Conservation (phyloP, 1,140 invertebrate species). For the Gonioctena quinquepunctata region DNA sequence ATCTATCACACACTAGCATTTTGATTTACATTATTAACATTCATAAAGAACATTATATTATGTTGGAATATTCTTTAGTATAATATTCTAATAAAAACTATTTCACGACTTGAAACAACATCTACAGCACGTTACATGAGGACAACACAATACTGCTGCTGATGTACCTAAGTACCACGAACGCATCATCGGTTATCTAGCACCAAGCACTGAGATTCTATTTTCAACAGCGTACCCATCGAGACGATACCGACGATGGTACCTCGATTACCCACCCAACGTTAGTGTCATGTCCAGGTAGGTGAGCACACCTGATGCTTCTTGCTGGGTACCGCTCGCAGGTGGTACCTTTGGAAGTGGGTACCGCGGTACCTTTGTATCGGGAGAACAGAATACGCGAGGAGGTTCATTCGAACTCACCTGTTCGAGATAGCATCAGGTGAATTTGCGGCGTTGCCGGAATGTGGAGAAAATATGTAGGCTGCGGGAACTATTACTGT, state of each 20-base stretch:
- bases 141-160: too few relatives aligned
- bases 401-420: neutral
- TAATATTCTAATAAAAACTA: too few relatives aligned
- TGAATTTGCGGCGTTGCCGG: conserved; percentile 6
- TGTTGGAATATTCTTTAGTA: too few relatives aligned
- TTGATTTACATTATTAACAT: too few relatives aligned
- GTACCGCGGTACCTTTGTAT: conserved; percentile 30
- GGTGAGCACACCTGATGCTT: neutral
- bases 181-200: too few relatives aligned
- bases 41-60: too few relatives aligned
- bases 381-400: conserved; percentile 16
- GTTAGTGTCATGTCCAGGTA: neutral
- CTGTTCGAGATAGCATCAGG: neutral
- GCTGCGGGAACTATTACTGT: neutral
- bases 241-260: neutral
- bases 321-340: neutral
- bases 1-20: too few relatives aligned
- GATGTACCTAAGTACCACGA: too few relatives aligned
- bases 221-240: neutral
- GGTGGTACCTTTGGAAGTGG: conserved; percentile 30
- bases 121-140: too few relatives aligned
- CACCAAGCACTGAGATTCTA: neutral
- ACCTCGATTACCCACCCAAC: neutral
- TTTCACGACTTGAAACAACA: too few relatives aligned
- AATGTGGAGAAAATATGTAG: neutral